Conservation (phyloP, 2,113 vertebrate genomes). For the Urocolius indicus region DNA sequence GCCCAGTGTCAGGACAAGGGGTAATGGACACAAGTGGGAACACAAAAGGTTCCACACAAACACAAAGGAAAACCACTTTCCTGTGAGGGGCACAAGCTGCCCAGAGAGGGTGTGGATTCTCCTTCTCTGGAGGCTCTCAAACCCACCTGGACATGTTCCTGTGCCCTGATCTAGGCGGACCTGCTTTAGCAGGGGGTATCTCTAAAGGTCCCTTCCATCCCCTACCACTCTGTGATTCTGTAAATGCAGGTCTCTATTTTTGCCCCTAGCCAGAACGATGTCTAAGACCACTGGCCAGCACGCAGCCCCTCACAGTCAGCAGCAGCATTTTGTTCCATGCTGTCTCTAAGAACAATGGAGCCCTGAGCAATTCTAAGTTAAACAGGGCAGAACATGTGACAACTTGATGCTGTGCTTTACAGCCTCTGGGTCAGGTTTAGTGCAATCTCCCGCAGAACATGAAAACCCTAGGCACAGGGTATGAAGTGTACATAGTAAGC, state of each 20-base stretch:
- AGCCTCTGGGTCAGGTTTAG: background rate
- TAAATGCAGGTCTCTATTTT: background rate
- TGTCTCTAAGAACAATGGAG: background rate
- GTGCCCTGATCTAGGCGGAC: too few relatives aligned
- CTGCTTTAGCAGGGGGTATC: too few relatives aligned
- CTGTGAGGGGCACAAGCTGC: too few relatives aligned
- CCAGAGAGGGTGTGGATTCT: too few relatives aligned
- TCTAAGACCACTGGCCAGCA: background rate
- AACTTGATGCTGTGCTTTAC: background rate
- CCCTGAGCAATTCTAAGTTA: background rate
- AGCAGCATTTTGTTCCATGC: background rate
- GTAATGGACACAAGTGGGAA: too few relatives aligned
- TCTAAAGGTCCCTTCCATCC: too few relatives aligned
- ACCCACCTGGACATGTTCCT: too few relatives aligned
- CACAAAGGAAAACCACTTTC: too few relatives aligned
- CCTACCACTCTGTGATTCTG: too few relatives aligned
- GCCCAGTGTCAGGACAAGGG: too few relatives aligned
- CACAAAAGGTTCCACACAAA: too few relatives aligned
- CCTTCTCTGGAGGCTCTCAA: too few relatives aligned
- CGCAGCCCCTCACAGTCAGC: background rate
- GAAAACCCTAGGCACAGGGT: background rate
- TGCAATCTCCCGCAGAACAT: background rate
- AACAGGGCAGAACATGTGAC: background rate
- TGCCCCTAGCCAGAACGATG: background rate
- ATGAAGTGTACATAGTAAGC: background rate